Percentiles rank a stretch among this genome's conserved stretches.
Conservation (phyloP, 2,888 invertebrate species). For the Pyrocoelia pectoralis region DNA sequence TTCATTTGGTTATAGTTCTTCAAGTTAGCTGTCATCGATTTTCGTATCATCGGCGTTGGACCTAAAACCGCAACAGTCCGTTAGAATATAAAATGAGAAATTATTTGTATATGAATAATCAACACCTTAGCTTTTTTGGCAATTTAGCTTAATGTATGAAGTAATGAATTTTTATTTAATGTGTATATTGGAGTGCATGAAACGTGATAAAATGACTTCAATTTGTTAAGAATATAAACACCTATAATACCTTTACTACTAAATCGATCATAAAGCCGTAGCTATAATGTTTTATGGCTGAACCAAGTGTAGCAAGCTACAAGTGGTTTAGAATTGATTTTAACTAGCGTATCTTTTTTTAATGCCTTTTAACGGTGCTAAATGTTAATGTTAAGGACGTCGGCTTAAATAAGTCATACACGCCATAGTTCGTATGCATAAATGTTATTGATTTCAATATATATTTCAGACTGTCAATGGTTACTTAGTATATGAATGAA, state of each 20-base stretch:
- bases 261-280: conserved; percentile 59
- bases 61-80: no score
- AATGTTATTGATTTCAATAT: conserved; percentile 3
- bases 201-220: conserved; percentile 38
- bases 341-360: conserved; percentile 38
- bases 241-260: conserved; percentile 57
- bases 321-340: conserved; percentile 53
- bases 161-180: no score
- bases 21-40: not conserved
- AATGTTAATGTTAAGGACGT: conserved; percentile 30
- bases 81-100: no score
- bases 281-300: conserved; percentile 56
- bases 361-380: conserved; percentile 36
- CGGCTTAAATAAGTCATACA: conserved; percentile 19
- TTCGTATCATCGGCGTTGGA: no score
- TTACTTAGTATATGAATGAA: not conserved
- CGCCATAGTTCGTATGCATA: not conserved
- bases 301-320: conserved; percentile 54
- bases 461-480: not conserved
- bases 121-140: no score
- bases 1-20: not conserved
- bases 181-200: conserved; percentile 19
- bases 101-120: no score
- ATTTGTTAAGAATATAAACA: conserved; percentile 60
- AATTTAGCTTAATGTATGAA: no score